These are phyloP conservation scores for Cephus nigrinus DNA, from an alignment of 2,888 invertebrate species.

Conservation along the genomic window DNA sequence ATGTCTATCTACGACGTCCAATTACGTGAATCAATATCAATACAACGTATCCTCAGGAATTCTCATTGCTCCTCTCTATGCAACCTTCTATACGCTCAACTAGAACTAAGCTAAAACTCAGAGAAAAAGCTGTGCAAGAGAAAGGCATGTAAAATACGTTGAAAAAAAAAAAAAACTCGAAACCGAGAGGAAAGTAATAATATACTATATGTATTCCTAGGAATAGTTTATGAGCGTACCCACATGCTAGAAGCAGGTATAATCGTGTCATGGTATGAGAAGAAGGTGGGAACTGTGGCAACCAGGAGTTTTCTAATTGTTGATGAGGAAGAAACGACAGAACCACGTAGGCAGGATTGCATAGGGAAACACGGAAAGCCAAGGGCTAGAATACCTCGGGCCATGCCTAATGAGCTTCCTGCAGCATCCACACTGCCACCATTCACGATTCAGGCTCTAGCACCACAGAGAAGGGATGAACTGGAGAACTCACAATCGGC, in stretches of 20 bases:
- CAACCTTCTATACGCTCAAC: background rate
- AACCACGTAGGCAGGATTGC: background rate
- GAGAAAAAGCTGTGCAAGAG: background rate
- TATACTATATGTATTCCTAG: background rate
- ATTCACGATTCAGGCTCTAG: conserved; percentile 10
- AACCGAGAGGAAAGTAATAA: background rate
- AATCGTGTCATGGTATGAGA: background rate
- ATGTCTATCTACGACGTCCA: background rate
- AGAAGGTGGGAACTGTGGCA: background rate
- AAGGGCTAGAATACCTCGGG: conserved; percentile 56
- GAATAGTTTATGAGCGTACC: background rate
- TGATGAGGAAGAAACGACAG: conserved; percentile 24
- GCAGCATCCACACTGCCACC: conserved; percentile 28
- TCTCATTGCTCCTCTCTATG: background rate
- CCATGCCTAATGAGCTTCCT: conserved; percentile 66
- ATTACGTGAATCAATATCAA: background rate
- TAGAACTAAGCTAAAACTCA: background rate
- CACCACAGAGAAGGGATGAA: conserved; percentile 11
- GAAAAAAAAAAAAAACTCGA: background rate
- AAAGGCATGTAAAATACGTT: background rate
- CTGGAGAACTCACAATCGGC: conserved; percentile 34
- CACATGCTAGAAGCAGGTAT: background rate
- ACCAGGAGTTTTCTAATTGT: conserved; percentile 28
- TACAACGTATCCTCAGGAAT: background rate
- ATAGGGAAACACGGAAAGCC: conserved; percentile 19